These are phyloP conservation scores for Odontophorus gujanensis DNA, from an alignment of 2,113 vertebrate genomes.

Conservation along the genomic window DNA sequence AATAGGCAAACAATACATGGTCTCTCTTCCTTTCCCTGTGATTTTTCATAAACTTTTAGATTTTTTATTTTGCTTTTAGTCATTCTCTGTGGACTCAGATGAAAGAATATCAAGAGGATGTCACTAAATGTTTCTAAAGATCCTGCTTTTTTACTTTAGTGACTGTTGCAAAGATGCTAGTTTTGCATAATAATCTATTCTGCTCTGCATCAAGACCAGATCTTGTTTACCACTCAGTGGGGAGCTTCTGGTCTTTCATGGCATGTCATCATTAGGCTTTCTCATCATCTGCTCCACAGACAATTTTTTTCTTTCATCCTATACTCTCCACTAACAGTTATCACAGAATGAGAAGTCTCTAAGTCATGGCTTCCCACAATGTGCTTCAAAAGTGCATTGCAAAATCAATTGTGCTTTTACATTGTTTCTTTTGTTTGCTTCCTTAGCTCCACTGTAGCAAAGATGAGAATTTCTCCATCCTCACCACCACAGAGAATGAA, in stretches of 20 bases:
- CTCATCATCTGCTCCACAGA: neutral
- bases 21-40: neutral
- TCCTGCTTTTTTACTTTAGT: neutral
- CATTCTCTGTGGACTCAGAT: neutral
- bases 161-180: neutral
- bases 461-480: neutral
- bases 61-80: neutral
- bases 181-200: neutral
- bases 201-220: neutral
- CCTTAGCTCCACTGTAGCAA: neutral
- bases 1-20: neutral
- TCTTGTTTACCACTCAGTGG: neutral
- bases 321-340: neutral
- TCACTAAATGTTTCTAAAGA: neutral
- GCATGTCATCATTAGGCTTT: neutral
- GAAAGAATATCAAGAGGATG: neutral
- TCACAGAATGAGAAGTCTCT: neutral
- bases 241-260: neutral
- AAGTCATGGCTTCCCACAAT: neutral
- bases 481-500: neutral
- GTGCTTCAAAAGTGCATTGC: too few species aligned
- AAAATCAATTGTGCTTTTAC: neutral
- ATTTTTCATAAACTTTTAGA: neutral
- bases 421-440: neutral
- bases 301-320: neutral